phyloP scores from a whole-genome alignment of 2,797 vertebrate genomes.

The Ceryle rudis region DNA sequence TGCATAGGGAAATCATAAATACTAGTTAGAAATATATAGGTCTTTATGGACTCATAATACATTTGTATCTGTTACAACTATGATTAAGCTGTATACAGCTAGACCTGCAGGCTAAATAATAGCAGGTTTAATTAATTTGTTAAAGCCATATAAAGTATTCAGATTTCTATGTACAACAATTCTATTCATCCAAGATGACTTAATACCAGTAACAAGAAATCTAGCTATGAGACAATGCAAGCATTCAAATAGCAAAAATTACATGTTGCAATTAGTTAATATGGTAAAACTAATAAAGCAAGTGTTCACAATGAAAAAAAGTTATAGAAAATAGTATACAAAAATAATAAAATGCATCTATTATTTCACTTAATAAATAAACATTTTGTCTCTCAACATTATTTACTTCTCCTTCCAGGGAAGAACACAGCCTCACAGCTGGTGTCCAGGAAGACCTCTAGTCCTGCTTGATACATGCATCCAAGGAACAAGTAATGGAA shows the following conservation, averaged over 20 bases:
- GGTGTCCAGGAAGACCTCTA: not conserved
- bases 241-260: conserved; percentile 26
- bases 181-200: conserved; percentile 17
- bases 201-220: not conserved
- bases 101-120: conserved; percentile 40
- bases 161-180: conserved; percentile 26
- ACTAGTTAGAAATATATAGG: not conserved
- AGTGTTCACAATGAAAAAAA: not conserved
- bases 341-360: not conserved
- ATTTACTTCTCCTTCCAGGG: not conserved
- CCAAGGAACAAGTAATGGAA: not conserved
- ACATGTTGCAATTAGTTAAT: not conserved
- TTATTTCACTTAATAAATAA: not conserved
- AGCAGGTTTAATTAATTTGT: conserved; percentile 50
- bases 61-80: conserved; percentile 17
- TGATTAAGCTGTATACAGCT: not conserved
- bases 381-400: not conserved
- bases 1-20: conserved; percentile 41
- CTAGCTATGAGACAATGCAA: conserved; percentile 17
- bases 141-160: not conserved
- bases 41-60: conserved; percentile 28
- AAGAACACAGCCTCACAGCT: not conserved
- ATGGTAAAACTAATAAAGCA: conserved; percentile 1
- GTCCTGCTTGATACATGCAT: accelerated
- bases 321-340: not conserved